Percentiles rank a stretch among this genome's conserved stretches.
Evolutionary conservation across 2,888 invertebrate species (phyloP).

Genomic region (Prosapia bicincta): DNA sequence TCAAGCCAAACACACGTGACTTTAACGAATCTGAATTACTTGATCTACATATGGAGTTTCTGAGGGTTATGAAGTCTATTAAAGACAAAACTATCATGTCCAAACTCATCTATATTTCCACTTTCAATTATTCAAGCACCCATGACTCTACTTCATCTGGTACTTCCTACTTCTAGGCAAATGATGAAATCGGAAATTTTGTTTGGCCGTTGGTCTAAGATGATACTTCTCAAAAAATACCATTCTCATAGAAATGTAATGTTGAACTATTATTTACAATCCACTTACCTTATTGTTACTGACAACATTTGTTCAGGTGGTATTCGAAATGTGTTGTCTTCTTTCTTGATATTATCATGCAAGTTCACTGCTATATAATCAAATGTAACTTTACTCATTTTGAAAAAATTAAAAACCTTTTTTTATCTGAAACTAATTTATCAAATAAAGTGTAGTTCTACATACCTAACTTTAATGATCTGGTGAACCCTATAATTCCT

Average conservation of each 20-base stretch:
- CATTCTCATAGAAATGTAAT: too few relatives aligned
- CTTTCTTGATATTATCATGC: background rate
- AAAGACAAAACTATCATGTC: too few relatives aligned
- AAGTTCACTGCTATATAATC: conserved; percentile 1
- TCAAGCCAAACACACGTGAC: background rate
- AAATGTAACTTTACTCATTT: conserved; percentile 8
- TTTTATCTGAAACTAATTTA: background rate
- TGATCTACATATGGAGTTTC: background rate
- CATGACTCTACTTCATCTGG: too few relatives aligned
- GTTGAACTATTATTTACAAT: too few relatives aligned
- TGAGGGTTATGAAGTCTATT: background rate
- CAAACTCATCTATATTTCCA: too few relatives aligned
- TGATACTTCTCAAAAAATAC: too few relatives aligned
- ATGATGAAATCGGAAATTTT: too few relatives aligned
- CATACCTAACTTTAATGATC: too few relatives aligned
- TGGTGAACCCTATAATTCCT: too few relatives aligned
- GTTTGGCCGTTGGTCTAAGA: too few relatives aligned
- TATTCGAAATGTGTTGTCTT: background rate
- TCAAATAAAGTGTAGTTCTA: background rate
- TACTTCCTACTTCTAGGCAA: too few relatives aligned
- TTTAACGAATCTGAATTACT: background rate
- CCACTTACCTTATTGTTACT: background rate
- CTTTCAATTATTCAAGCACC: too few relatives aligned
- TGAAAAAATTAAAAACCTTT: conserved; percentile 6
- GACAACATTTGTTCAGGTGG: conserved; percentile 6